Base-by-base conservation (phyloP, 1,140 invertebrate species). In the Tetramorium simillimum region DNA sequence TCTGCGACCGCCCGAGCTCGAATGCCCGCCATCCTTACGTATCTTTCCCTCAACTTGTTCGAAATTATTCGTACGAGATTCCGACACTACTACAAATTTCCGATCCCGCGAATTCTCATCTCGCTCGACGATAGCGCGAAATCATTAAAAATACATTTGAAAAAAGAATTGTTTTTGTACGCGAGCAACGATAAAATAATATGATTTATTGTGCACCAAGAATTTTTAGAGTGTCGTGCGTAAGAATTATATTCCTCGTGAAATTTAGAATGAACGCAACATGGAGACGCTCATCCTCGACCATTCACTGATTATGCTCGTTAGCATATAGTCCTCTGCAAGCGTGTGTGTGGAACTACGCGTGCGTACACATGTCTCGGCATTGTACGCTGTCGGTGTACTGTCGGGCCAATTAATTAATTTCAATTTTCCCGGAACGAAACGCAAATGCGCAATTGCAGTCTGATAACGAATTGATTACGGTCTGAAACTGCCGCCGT, bases 361-460 rank as follows among this genome's bases (percentile, higher is more conserved):
- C 58, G 65, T 60, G 82, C 70, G 69, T 85, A 62, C 62, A 73
- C 65, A 24, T 21, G 40, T 73, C 28, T 49, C 40, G 56, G 78
- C 53, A 78, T 53, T 75, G 43, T 84, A 87, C 65, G n/a, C 75
- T 81, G 89, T 90, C 87, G 78, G 43, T 76, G 51, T 10, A 46
- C 82, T 85, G 86, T 91, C 91, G 85, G 81, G 91, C 89, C 92
- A 93, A 94, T 94, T 94, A 93, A 94, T 94, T 93, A 94, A 94
- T 94, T 93, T 94, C 93, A 94, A 94, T 94, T 94, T 93, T 92
- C 89, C 53, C 90, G 87, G 90, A 93, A 92, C 90, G 90, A 93
- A 92, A 92, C 89, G 92, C 90, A 92, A 93, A 93, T 91, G 93
- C 87, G 88, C 89, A 89, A 92, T 92, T 93, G 88, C 86, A 90